Evolutionary conservation across 2,113 vertebrate species (phyloP).

Genomic region (Echinops telfairi): DNA sequence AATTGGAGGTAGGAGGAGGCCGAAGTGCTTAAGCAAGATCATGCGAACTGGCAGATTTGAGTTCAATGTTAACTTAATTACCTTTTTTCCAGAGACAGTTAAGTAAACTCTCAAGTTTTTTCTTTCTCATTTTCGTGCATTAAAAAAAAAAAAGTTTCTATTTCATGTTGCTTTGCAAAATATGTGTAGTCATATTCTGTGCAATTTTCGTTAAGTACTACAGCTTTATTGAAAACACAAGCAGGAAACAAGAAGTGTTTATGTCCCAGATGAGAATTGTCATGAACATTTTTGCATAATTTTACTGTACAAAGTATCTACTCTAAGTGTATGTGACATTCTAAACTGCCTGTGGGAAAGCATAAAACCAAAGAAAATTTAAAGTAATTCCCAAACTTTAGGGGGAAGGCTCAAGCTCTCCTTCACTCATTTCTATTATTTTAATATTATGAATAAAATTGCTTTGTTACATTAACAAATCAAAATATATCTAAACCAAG

Average conservation of each 20-base stretch:
- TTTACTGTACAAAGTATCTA: slow-evolving; percentile 50
- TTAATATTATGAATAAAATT: slow-evolving; percentile 48
- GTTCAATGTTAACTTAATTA: slow-evolving; percentile 51
- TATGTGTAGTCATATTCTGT: slow-evolving; percentile 63
- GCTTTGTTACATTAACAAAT: slow-evolving; percentile 27
- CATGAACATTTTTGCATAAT: slow-evolving; percentile 60
- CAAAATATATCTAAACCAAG: slow-evolving; percentile 10
- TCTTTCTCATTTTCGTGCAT: slow-evolving; percentile 1
- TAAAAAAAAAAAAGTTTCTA: slow-evolving; percentile 66
- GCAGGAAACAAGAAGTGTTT: slow-evolving; percentile 65
- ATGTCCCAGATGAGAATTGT: slow-evolving; percentile 67
- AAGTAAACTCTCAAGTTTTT: slow-evolving; percentile 4
- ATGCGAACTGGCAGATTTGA: background rate
- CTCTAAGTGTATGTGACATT: slow-evolving; percentile 76
- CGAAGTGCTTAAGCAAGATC: slow-evolving; percentile 7
- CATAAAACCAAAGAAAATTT: slow-evolving; percentile 76
- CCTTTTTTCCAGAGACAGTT: background rate
- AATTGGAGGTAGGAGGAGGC: background rate
- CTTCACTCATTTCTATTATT: slow-evolving; percentile 33
- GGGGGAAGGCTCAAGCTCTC: background rate
- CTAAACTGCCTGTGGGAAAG: slow-evolving; percentile 72
- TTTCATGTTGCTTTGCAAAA: slow-evolving; percentile 45
- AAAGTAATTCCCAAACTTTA: slow-evolving; percentile 68
- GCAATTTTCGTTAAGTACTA: slow-evolving; percentile 67
- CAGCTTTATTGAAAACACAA: slow-evolving; percentile 56